Conservation (phyloP, 2,113 vertebrate species). For the Arenaria interpres region DNA sequence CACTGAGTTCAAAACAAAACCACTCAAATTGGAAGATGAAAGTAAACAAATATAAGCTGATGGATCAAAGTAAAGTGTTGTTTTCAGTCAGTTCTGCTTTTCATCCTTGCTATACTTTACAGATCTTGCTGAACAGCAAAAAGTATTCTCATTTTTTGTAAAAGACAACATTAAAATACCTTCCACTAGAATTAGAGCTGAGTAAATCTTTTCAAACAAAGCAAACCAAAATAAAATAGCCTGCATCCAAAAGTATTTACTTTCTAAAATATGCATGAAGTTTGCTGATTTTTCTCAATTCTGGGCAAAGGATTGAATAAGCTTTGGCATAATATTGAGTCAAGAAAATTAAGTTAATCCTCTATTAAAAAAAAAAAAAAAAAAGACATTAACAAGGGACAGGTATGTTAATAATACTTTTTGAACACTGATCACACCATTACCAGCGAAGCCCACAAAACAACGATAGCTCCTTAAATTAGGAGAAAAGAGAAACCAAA, state of each 20-base stretch:
- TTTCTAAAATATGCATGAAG: not conserved
- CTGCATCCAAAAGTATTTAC: not conserved
- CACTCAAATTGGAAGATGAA: slow-evolving; percentile 6
- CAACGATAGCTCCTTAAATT: not conserved
- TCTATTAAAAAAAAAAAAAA: not conserved
- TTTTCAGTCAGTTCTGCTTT: not conserved
- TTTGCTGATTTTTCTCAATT: not conserved
- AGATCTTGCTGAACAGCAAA: not conserved
- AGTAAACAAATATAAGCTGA: not conserved
- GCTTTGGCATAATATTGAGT: not conserved
- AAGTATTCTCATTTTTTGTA: not conserved
- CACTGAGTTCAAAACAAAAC: not conserved
- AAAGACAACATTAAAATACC: not conserved
- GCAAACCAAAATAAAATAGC: not conserved
- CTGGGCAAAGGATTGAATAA: not conserved
- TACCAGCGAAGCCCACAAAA: not conserved
- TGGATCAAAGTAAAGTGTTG: not conserved
- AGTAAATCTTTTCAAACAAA: not conserved
- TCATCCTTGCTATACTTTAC: not conserved
- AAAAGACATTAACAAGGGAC: not conserved
- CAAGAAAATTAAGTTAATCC: not conserved
- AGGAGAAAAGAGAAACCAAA: not conserved
- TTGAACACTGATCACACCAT: not conserved
- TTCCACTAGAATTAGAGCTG: not conserved
- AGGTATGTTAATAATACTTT: not conserved